Evolutionary conservation across 2,888 invertebrate species (phyloP).

Genomic region (Synergus gifuensis): DNA sequence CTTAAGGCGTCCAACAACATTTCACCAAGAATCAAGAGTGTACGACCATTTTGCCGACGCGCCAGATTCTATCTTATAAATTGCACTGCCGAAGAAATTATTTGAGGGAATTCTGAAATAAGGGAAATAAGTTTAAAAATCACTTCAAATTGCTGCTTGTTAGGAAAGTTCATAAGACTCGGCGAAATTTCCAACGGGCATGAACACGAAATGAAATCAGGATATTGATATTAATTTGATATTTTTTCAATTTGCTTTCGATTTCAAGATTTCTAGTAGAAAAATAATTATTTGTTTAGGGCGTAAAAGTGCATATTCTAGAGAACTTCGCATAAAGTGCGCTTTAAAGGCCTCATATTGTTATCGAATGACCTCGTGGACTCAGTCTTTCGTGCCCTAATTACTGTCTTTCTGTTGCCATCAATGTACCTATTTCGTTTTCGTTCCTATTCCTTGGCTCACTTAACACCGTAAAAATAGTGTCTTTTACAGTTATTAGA

Average conservation of each 20-base stretch:
- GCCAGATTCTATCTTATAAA: slow-evolving; percentile 18
- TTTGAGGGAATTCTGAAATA: not conserved
- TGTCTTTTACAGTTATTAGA: not conserved
- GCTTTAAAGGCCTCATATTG: slow-evolving; percentile 35
- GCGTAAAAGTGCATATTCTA: too few relatives aligned
- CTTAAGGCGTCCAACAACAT: not conserved
- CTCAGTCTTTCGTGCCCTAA: slow-evolving; percentile 34
- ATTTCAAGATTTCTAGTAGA: too few relatives aligned
- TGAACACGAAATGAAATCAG: not conserved
- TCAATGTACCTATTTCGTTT: slow-evolving; percentile 29
- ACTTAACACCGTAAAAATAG: not conserved
- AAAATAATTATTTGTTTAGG: too few relatives aligned
- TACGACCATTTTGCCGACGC: slow-evolving; percentile 25
- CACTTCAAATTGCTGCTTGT: not conserved
- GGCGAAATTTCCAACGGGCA: not conserved
- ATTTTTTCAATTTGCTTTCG: too few relatives aligned
- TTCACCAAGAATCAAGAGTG: slow-evolving; percentile 21
- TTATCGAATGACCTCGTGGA: slow-evolving; percentile 31
- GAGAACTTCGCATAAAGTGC: slow-evolving; percentile 29
- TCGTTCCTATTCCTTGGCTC: not conserved
- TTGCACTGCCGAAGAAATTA: slow-evolving; percentile 4
- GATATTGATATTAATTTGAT: too few relatives aligned
- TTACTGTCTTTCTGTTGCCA: slow-evolving; percentile 25
- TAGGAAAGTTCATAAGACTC: not conserved
- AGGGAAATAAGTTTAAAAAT: not conserved